Evolutionary conservation across 2,888 invertebrate species (phyloP), one percentile per base, ranked within the genome.

Genomic region (Heteromyza rotundicornis): DNA sequence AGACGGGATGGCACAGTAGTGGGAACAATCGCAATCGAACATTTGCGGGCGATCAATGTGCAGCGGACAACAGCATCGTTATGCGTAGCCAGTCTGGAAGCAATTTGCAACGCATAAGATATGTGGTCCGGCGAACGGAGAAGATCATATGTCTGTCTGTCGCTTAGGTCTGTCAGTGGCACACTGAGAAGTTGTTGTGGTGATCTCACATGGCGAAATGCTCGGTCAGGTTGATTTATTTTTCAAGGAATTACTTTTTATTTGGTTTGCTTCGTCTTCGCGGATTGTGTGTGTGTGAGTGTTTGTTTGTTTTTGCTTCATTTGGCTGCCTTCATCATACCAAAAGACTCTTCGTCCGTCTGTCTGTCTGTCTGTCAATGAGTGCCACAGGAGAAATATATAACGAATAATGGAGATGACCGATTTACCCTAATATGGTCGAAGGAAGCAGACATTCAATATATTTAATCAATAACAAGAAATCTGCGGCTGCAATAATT

Each of bases 351-450:
- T 5, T 32, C 12, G 32, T 32, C 7, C 7, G 5, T 32, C 5
- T 32, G 32, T 5, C 12, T 32, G 32, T 32, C n/a, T 32, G 40
- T 40, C 3, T 3, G 3, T 40, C 40, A 7, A 40, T 8, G 16
- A 7, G 32, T 62, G 68, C 22, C 69, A 64, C 49, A 32, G 54
- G 49, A 22, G 58, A 60, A 60, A 69, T 60, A 59, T 40, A 53
- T 66, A 59, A 65, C 17, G 50, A 22, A 72, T 54, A 58, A 49
- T 56, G 58, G 19, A 58, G 54, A 67, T 75, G 75, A 77, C 75
- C 75, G 77, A 76, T 55, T 73, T 75, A 67, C 35, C 75, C 75
- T 58, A 65, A 73, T 64, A 72, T 73, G 72, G 77, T n/a, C n/a
- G n/a, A n/a, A n/a, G n/a, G n/a, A n/a, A n/a, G n/a, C n/a, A n/a